These are phyloP conservation scores for Diaperis boleti DNA, from an alignment of 2,888 invertebrate species.

Conservation along the genomic window DNA sequence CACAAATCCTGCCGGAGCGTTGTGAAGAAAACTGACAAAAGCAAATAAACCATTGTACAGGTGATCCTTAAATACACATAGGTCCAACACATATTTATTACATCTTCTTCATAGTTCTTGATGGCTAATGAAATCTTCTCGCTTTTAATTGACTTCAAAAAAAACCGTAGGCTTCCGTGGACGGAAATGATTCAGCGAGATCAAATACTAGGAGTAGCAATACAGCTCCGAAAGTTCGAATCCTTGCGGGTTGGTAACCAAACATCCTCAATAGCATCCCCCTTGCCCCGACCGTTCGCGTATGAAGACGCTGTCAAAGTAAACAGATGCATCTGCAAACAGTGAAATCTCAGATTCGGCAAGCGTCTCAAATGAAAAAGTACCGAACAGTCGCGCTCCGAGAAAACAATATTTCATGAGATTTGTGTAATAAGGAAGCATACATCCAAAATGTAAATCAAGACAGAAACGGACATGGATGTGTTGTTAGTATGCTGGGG, in stretches of 20 bases:
- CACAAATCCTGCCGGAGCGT: neutral
- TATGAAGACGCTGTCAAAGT: slow-evolving; percentile 41
- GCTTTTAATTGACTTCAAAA: slow-evolving; percentile 1
- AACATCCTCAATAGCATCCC: slow-evolving; percentile 36
- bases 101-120: no score
- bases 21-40: neutral
- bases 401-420: slow-evolving; percentile 59
- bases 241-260: slow-evolving; percentile 38
- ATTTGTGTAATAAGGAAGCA: slow-evolving; percentile 59
- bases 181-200: no score
- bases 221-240: slow-evolving; percentile 29
- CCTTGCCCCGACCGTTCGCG: slow-evolving; percentile 16
- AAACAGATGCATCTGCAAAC: slow-evolving; percentile 42
- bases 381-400: slow-evolving; percentile 35
- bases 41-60: neutral
- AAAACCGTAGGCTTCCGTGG: slow-evolving; percentile 35
- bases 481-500: slow-evolving; percentile 16
- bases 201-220: no score
- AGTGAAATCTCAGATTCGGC: slow-evolving; percentile 36
- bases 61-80: neutral
- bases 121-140: no score
- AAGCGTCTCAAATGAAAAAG: slow-evolving; percentile 39
- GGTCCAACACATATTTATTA: no score
- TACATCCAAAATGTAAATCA: slow-evolving; percentile 55
- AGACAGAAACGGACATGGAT: slow-evolving; percentile 24